Conservation (phyloP, 2,113 vertebrate species). For the Mirounga angustirostris region DNA sequence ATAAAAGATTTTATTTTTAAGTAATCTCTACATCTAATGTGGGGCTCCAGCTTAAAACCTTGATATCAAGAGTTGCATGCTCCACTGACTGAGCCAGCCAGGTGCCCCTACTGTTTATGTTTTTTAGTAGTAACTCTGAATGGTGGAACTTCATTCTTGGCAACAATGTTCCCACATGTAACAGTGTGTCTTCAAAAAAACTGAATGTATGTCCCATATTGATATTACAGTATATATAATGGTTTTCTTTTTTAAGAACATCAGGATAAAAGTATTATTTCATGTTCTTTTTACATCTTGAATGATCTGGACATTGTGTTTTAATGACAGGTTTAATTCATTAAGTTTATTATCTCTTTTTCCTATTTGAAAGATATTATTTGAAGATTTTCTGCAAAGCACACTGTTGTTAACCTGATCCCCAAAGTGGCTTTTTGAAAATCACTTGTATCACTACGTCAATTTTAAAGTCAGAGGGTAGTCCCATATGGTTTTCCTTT, state of each 20-base stretch:
- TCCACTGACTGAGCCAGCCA: neutral
- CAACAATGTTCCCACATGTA: constrained; percentile 46
- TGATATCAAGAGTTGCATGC: neutral
- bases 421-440: neutral
- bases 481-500: neutral
- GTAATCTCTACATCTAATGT: neutral
- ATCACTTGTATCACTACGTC: neutral
- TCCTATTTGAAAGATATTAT: neutral
- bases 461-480: neutral
- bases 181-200: neutral
- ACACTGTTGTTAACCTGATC: neutral
- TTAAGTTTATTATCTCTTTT: neutral
- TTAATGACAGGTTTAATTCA: neutral
- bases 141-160: constrained; percentile 32
- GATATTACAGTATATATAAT: neutral
- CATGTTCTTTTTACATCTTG: neutral
- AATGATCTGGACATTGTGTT: neutral
- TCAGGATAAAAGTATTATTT: neutral
- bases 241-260: neutral
- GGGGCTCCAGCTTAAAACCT: neutral
- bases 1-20: neutral
- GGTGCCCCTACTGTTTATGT: constrained; percentile 5
- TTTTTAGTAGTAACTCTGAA: constrained; percentile 10
- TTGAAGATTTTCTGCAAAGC: neutral
- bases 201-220: constrained; percentile 58